Evolutionary conservation across 2,888 invertebrate species (phyloP).

Genomic region (Aspidiotus destructor): DNA sequence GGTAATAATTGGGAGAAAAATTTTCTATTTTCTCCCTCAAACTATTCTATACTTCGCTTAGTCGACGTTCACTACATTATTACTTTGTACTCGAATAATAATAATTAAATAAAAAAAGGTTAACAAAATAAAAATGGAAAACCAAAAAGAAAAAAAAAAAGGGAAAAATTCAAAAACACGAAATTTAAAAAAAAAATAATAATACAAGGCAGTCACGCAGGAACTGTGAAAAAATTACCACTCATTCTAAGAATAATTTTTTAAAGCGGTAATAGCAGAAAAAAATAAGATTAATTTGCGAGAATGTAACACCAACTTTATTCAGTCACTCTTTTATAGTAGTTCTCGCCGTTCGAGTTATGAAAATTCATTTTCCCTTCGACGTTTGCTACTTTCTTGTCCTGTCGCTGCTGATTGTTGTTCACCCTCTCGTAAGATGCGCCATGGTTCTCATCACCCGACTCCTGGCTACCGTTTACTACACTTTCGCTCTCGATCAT

Average conservation of each 20-base stretch:
- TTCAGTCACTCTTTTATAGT: conserved; percentile 16
- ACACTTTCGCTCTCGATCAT: background rate
- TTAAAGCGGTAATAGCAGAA: background rate
- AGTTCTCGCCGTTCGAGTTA: conserved; percentile 14
- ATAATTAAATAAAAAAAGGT: background rate
- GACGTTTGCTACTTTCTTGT: background rate
- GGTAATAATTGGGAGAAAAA: too few relatives aligned
- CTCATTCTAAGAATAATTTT: background rate
- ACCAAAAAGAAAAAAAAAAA: background rate
- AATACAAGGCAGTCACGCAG: conserved; percentile 12
- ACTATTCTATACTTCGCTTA: too few relatives aligned
- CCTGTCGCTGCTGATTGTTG: conserved; percentile 24
- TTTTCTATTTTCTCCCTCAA: too few relatives aligned
- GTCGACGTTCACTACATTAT: too few relatives aligned
- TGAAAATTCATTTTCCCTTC: conserved; percentile 9
- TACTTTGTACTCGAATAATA: background rate
- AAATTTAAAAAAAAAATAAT: conserved; percentile 3
- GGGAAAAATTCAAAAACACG: background rate
- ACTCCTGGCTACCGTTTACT: background rate
- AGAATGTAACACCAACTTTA: background rate
- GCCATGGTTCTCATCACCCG: background rate
- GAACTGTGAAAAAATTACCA: conserved; percentile 6
- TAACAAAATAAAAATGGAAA: too few relatives aligned
- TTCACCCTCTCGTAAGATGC: background rate
- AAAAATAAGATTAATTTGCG: background rate